Conservation (phyloP, 2,888 invertebrate species). For the Cheilosia variabilis region DNA sequence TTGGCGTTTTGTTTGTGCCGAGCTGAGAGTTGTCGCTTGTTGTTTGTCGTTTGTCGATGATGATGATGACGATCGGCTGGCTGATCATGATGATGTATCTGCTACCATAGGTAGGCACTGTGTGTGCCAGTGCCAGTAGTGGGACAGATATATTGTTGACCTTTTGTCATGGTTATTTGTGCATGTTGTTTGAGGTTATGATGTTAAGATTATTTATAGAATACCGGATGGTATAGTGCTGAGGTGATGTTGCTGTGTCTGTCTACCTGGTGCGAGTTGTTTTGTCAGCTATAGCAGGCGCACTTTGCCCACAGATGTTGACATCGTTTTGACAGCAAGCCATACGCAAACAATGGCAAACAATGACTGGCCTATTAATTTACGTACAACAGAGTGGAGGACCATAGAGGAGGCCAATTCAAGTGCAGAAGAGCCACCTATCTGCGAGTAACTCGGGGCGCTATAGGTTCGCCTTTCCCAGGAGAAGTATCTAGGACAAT, state of each 20-base stretch:
- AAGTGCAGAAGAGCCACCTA: no score
- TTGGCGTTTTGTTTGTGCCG: slow-evolving; percentile 60
- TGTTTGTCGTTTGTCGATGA: slow-evolving; percentile 13
- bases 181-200: slow-evolving; percentile 76
- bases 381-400: neutral
- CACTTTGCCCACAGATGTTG: slow-evolving; percentile 57
- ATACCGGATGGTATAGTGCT: slow-evolving; percentile 64
- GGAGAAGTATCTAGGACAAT: no score
- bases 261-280: slow-evolving; percentile 29
- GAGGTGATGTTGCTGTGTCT: neutral
- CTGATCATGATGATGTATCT: slow-evolving; percentile 59
- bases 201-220: slow-evolving; percentile 76
- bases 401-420: no score
- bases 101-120: slow-evolving; percentile 8
- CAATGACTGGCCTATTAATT: slow-evolving; percentile 68
- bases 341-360: slow-evolving; percentile 52
- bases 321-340: slow-evolving; percentile 68
- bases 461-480: no score
- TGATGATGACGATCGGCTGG: slow-evolving; percentile 42
- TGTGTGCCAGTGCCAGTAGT: neutral
- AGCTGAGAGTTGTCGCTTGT: slow-evolving; percentile 28
- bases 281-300: neutral
- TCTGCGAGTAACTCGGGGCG: no score
- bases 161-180: slow-evolving; percentile 75
- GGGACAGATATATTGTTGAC: slow-evolving; percentile 71